A percentile compares a stretch with the other conserved stretches of the same genome.
Evolutionary conservation across 2,113 vertebrate species (phyloP).

Genomic region (Amblyornis subalaris): DNA sequence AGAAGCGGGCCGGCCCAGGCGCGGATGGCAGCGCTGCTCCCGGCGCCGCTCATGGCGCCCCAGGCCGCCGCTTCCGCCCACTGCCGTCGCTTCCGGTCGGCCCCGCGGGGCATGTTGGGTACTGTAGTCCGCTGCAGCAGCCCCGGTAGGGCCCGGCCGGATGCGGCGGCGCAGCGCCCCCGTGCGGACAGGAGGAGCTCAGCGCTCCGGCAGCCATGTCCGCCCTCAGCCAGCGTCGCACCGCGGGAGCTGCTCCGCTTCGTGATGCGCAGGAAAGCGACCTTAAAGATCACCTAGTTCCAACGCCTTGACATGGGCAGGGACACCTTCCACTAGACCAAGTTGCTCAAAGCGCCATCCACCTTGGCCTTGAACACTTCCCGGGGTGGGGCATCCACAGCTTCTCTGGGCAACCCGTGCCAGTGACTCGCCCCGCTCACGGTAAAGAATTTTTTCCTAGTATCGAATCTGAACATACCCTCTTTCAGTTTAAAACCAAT

Average conservation of each 20-base stretch:
- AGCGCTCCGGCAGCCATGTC: not conserved
- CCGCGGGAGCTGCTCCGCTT: no score
- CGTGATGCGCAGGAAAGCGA: not conserved
- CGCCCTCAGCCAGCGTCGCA: fast-evolving
- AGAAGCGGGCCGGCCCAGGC: not conserved
- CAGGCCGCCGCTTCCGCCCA: not conserved
- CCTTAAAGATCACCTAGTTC: not conserved
- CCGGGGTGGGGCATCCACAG: not conserved
- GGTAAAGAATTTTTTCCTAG: not conserved
- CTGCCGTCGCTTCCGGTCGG: not conserved
- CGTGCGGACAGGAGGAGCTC: not conserved
- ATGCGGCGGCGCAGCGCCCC: not conserved
- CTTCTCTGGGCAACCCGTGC: not conserved
- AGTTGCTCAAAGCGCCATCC: not conserved
- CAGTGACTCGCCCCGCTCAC: fast-evolving
- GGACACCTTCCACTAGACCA: not conserved
- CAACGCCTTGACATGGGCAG: not conserved
- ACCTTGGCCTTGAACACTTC: not conserved
- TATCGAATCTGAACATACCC: not conserved
- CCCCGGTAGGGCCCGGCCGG: fast-evolving
- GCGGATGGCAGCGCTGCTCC: not conserved
- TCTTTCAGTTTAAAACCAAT: not conserved
- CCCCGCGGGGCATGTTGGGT: not conserved
- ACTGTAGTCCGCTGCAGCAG: not conserved
- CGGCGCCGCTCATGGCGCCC: not conserved